These are phyloP conservation scores for Polyploca ridens DNA, from an alignment of 2,888 invertebrate species.

Conservation along the genomic window DNA sequence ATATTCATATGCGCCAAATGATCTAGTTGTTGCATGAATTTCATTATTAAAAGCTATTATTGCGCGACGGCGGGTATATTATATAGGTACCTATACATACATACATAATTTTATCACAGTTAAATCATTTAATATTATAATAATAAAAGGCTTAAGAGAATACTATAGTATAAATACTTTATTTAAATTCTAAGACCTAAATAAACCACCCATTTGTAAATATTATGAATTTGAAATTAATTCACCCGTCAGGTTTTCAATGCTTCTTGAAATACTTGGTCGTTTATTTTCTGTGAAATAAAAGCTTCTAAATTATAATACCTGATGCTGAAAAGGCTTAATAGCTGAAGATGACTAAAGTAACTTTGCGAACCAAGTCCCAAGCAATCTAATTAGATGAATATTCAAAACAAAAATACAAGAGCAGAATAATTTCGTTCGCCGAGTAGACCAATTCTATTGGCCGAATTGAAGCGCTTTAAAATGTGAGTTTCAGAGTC, in stretches of 20 bases:
- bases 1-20: constrained; percentile 66
- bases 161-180: too few species aligned
- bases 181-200: too few species aligned
- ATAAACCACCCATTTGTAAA: too few species aligned
- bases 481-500: constrained; percentile 12
- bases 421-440: constrained; percentile 16
- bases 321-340: constrained; percentile 4
- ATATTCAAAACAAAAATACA: constrained; percentile 14
- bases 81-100: background rate
- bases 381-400: constrained; percentile 18
- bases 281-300: too few species aligned
- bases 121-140: too few species aligned
- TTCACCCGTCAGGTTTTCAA: background rate
- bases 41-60: constrained; percentile 16
- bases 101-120: too few species aligned
- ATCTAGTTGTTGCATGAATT: constrained; percentile 34
- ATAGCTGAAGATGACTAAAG: constrained; percentile 11
- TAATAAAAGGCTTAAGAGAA: too few species aligned
- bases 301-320: background rate
- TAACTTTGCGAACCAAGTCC: constrained; percentile 13
- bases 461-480: constrained; percentile 7
- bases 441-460: constrained; percentile 7
- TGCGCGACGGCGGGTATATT: too few species aligned
- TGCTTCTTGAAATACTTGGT: too few species aligned
- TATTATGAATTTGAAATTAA: background rate